Base-by-base conservation (phyloP, 2,113 vertebrate genomes). In the Hymenochirus boettgeri region DNA sequence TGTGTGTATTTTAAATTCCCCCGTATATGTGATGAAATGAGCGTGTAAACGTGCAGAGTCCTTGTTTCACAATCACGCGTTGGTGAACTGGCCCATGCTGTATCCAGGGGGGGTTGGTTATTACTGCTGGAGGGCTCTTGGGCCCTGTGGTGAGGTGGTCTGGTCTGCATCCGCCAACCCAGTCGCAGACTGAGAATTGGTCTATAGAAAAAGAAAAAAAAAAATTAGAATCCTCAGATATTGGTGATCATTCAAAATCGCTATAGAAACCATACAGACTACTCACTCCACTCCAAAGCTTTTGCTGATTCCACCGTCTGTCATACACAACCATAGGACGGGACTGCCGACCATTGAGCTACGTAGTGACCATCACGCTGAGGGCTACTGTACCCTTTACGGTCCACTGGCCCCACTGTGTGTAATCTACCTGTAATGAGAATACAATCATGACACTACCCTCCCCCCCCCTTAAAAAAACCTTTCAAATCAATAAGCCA, bases 211-310 rank as follows among this genome's bases (percentile, higher is more conserved):
- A 33, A 17, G 24, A 46, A 26, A 56, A 13, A 48, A 53, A 12
- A 57, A 65, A 42, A 22, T 52, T 13, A 31, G 31, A 37, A 7
- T n/a, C n/a, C n/a, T n/a, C n/a, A n/a, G n/a, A n/a, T n/a, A n/a
- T n/a, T n/a, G n/a, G n/a, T n/a, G n/a, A n/a, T 52, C 7, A 22
- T 62, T 62, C 35, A 33, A 12, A 39, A 35, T 35, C 15, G 10
- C n/a, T n/a, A 35, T 11, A 35, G 33, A 35, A 42, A 6, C n/a
- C 39, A 17, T 6, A 13, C 15, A 5, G 27, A 48, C 18, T 71
- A 97, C 96, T 92, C 77, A 98, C 95, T 99, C 96, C 74, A 96
- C 89, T 83, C 95, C 93, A 80, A 94, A 98, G 79, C 92, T 89
- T n/a, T 79, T 96, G 95, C 63, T 99, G 95, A 80, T 92, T 97